Base-by-base conservation (phyloP, 2,888 invertebrate species). In the Agrochola macilenta region DNA sequence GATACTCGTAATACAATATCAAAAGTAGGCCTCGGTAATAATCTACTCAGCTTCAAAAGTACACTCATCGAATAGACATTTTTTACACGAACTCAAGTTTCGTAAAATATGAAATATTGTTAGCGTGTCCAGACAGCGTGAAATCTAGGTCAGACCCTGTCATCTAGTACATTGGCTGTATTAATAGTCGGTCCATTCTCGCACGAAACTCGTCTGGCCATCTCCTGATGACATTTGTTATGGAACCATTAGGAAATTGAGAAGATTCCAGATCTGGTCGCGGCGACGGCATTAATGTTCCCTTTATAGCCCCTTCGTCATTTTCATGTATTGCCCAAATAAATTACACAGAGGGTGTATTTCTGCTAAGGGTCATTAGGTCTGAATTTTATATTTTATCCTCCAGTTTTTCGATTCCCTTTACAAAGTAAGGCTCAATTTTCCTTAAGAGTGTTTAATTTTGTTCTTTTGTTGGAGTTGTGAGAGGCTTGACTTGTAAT, bases 171-270 rank as follows among this genome's bases (percentile, higher is more conserved):
- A 88, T 83, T 84, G 84, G 64, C 78, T 79, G 77, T 91, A 90
- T 88, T 91, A 90, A 89, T 91, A 91, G 86, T 86, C 74, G 61
- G 79, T 70, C 74, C 89, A 89, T 90, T 91, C 89, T 83, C 82
- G 74, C 89, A 91, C 88, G 88, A 80, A 83, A 49, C 64, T 61
- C 73, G 80, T 66, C 84, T 74, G 78, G 76, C 78, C 35, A 75
- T 87, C 83, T 85, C 86, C 79, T 81, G 79, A 89, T 87, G 92
- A 91, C 90, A 91, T 91, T 91, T 88, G 85, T 90, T 90, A 91
- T 89, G 81, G 82, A 90, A 86, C 92, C 91, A 93, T 95, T 93
- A 93, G 88, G 91, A 91, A 91, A 94, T 93, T 92, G 93, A 92
- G 90, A 86, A 89, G 90, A 94, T 94, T 92, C 94, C 93, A 90